Conservation (phyloP, 2,888 invertebrate species). For the Chaetoderma sp. region DNA sequence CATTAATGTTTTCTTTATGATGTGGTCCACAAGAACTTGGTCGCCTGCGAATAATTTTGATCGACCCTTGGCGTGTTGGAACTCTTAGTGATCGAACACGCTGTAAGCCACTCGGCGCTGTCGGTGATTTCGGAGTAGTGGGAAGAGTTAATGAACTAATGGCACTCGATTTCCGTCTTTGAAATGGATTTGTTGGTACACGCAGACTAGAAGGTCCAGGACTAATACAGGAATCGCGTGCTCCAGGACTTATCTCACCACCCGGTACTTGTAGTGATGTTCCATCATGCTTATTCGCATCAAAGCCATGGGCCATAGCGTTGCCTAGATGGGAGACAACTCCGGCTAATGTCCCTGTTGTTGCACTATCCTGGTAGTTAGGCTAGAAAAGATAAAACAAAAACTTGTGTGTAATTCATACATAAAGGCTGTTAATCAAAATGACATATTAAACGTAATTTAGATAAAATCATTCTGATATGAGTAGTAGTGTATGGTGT, state of each 20-base stretch:
- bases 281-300: not conserved
- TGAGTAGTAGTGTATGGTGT: no score
- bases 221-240: no score
- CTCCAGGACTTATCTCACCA: no score
- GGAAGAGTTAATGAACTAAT: no score
- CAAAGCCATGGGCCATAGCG: not conserved
- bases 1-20: not conserved
- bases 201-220: no score
- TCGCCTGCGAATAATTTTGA: not conserved
- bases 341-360: not conserved
- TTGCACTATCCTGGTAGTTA: not conserved
- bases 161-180: not conserved
- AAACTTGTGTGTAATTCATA: no score
- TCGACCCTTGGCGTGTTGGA: not conserved
- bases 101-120: no score
- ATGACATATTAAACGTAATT: no score
- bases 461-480: no score
- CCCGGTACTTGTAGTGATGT: not conserved
- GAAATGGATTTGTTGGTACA: not conserved
- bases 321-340: not conserved
- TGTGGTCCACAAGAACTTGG: constrained; percentile 2
- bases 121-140: no score
- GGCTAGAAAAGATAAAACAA: constrained; percentile 5
- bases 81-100: not conserved
- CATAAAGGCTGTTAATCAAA: no score